Evolutionary conservation across 1,140 invertebrate species (phyloP).

Genomic region (Macrobrachium rosenbergii): DNA sequence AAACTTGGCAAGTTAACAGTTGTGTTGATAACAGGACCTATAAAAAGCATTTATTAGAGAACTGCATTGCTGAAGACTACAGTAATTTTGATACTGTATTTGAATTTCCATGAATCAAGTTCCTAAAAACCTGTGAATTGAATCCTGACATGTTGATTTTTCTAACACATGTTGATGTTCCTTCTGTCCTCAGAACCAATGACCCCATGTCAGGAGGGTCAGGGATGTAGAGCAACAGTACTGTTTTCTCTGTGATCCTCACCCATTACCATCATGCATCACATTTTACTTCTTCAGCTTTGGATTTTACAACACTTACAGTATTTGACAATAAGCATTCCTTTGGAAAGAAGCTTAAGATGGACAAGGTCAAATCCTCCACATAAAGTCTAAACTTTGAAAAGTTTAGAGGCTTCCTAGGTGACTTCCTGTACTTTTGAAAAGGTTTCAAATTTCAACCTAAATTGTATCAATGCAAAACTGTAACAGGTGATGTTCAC

Average conservation of each 20-base stretch:
- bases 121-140: neutral
- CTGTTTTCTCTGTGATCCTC: conserved; percentile 42
- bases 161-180: conserved; percentile 24
- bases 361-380: neutral
- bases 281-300: neutral
- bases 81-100: conserved; percentile 2
- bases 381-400: neutral
- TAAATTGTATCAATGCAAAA: conserved; percentile 20
- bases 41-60: no score
- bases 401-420: neutral
- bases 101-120: neutral
- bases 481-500: conserved; percentile 45
- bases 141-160: conserved; percentile 36
- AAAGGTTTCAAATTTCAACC: neutral
- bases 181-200: conserved; percentile 43
- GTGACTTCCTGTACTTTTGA: neutral
- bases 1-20: no score
- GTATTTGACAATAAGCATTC: neutral
- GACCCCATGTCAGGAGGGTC: conserved; percentile 43
- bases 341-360: no score
- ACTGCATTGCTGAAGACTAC: no score
- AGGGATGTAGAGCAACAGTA: conserved; percentile 38
- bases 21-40: no score
- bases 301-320: neutral
- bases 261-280: conserved; percentile 48